Evolutionary conservation across 2,888 invertebrate species (phyloP).

Genomic region (Drosophila tanythrix): DNA sequence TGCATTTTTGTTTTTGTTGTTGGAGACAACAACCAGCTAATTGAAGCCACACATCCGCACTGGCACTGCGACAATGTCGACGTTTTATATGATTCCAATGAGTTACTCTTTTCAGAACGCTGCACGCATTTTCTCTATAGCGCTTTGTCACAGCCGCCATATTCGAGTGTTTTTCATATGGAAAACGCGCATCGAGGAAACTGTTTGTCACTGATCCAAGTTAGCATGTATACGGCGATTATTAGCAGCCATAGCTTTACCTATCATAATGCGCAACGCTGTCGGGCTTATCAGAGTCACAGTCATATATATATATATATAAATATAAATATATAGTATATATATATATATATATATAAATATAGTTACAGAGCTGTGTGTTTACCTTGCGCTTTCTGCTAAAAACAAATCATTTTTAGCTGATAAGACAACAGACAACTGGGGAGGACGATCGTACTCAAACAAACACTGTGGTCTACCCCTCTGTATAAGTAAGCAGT

Average conservation of each 20-base stretch:
- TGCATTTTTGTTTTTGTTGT: background rate
- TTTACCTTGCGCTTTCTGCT: slow-evolving; percentile 44
- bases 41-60: slow-evolving; percentile 54
- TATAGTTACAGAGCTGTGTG: slow-evolving; percentile 14
- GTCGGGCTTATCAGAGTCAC: slow-evolving; percentile 37
- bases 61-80: slow-evolving; percentile 8
- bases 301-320: slow-evolving; percentile 7
- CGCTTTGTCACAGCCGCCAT: slow-evolving; percentile 30
- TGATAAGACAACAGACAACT: slow-evolving; percentile 56
- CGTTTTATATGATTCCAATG: slow-evolving; percentile 39
- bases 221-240: slow-evolving; percentile 4
- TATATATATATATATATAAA: slow-evolving; percentile 6
- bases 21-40: slow-evolving; percentile 17
- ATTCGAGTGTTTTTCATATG: slow-evolving; percentile 27
- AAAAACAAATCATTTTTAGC: slow-evolving; percentile 38
- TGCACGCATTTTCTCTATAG: slow-evolving; percentile 1
- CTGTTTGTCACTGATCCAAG: slow-evolving; percentile 9
- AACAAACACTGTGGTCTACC: background rate
- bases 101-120: background rate
- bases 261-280: slow-evolving; percentile 22
- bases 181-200: slow-evolving; percentile 13
- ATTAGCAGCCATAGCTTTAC: slow-evolving; percentile 1
- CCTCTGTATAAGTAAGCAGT: background rate
- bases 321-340: background rate
- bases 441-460: slow-evolving; percentile 25